Conservation (phyloP, 2,888 invertebrate genomes). For the Sminthurinus aureus region DNA sequence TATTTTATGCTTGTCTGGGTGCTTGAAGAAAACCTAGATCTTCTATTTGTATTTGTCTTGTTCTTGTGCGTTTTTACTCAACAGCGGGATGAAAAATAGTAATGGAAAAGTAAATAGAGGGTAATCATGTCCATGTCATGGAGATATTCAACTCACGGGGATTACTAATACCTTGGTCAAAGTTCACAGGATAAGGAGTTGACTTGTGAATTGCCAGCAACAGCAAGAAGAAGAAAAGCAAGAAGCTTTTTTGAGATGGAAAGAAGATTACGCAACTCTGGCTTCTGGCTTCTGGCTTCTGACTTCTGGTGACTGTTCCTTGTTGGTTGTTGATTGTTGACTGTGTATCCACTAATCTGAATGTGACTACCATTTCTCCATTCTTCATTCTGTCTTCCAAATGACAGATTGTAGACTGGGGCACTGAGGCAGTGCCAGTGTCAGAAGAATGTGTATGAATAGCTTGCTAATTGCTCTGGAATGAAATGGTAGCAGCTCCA, state of each 20-base stretch:
- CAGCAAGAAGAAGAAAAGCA: no score
- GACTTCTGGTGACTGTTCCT: not conserved
- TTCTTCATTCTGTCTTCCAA: not conserved
- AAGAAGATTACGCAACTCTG: not conserved
- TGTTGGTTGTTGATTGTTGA: not conserved
- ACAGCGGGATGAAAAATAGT: not conserved
- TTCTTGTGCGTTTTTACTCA: not conserved
- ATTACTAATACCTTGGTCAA: not conserved
- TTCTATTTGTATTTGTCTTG: no score
- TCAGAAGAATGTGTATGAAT: slow-evolving; percentile 25
- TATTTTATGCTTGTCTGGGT: no score
- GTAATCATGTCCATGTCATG: not conserved
- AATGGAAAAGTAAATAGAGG: not conserved
- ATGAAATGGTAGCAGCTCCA: not conserved
- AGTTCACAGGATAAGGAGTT: not conserved
- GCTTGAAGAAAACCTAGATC: no score
- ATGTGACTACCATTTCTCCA: not conserved
- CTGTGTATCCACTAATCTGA: not conserved
- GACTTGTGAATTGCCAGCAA: not conserved
- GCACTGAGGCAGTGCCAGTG: no score
- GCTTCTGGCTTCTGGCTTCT: not conserved
- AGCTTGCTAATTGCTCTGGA: slow-evolving; percentile 39
- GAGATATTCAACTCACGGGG: not conserved
- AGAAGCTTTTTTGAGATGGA: not conserved
- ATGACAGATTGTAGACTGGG: no score